phyloP scores from a whole-genome alignment of 2,797 vertebrate genomes.

The Gorsachius magnificus region DNA sequence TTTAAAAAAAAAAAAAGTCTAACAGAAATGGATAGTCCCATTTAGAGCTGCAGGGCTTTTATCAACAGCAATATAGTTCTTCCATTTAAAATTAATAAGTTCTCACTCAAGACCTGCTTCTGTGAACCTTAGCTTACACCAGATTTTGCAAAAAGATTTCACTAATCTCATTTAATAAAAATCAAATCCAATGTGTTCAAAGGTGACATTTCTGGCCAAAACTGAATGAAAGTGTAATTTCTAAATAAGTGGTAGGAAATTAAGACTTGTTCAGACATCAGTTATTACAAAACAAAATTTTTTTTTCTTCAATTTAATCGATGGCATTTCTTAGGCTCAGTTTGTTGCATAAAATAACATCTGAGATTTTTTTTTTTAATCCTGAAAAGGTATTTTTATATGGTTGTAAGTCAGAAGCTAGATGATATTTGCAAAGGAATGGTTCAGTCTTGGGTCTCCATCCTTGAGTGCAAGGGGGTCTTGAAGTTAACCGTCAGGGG shows the following conservation, averaged over 20 bases:
- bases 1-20: not conserved
- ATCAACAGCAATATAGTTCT: not conserved
- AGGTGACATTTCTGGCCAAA: not conserved
- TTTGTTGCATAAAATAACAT: not conserved
- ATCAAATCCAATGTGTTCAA: not conserved
- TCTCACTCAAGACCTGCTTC: not conserved
- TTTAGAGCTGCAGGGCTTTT: not conserved
- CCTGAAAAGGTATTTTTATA: not conserved
- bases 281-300: not conserved
- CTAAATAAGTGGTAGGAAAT: not conserved
- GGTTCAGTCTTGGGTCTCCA: not conserved
- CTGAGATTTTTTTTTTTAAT: not conserved
- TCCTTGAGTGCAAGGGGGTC: not conserved
- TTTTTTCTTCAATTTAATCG: not conserved
- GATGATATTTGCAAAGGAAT: not conserved
- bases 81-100: not conserved
- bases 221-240: not conserved
- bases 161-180: not conserved
- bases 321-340: not conserved
- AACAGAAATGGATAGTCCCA: not conserved
- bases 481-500: not conserved
- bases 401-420: not conserved
- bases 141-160: not conserved
- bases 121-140: not conserved
- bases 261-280: not conserved